Evolutionary conservation across 2,113 vertebrate species (phyloP).

Genomic region (Nerophis ophidion): DNA sequence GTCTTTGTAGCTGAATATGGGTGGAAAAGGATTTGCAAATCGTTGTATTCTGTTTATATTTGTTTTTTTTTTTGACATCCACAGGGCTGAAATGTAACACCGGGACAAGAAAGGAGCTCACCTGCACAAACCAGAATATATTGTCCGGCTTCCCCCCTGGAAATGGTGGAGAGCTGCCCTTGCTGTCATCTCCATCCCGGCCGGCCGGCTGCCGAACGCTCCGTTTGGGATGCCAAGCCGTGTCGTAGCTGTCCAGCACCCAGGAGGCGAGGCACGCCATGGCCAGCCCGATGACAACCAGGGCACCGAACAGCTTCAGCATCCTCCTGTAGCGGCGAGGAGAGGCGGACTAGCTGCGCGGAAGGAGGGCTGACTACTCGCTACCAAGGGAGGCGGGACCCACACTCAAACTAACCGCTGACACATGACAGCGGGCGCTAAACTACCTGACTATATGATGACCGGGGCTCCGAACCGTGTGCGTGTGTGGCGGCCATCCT

Average conservation of each 20-base stretch:
- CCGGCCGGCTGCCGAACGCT: conserved; percentile 35
- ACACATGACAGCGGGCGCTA: neutral
- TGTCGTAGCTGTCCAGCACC: conserved; percentile 74
- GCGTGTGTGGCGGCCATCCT: conserved; percentile 49
- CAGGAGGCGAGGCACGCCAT: conserved; percentile 70
- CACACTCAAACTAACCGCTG: conserved; percentile 29
- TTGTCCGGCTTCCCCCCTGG: conserved; percentile 66
- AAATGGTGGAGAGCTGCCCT: conserved; percentile 44
- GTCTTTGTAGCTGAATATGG: no score
- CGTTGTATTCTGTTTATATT: no score
- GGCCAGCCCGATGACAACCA: conserved; percentile 71
- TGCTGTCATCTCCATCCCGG: conserved; percentile 19
- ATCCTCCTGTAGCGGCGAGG: conserved; percentile 61
- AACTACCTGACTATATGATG: conserved; percentile 48
- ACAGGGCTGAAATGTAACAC: no score
- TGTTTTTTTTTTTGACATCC: no score
- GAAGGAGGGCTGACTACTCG: conserved; percentile 30
- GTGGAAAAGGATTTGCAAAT: no score
- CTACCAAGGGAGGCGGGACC: conserved; percentile 20
- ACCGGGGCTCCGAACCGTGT: conserved; percentile 41
- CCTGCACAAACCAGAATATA: conserved; percentile 85
- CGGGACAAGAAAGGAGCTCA: conserved; percentile 38
- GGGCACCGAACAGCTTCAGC: conserved; percentile 61
- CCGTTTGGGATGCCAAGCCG: conserved; percentile 60
- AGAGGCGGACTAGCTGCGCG: conserved; percentile 40